Evolutionary conservation across 2,888 invertebrate species (phyloP).

Genomic region (Amphimallon solstitiale): DNA sequence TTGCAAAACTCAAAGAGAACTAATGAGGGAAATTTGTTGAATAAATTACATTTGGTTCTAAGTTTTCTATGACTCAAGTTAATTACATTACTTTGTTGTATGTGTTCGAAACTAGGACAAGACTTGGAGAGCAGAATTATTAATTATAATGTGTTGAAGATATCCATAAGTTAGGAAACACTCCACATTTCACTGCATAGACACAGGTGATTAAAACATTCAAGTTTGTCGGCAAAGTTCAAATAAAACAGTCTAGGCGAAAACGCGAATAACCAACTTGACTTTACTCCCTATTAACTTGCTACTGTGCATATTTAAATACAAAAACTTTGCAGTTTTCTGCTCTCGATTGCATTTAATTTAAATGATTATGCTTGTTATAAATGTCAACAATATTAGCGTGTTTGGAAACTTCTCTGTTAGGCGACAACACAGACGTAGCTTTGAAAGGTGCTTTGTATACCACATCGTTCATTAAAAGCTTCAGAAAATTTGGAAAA

Average conservation of each 20-base stretch:
- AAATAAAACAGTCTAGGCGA: slow-evolving; percentile 5
- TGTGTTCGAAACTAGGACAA: background rate
- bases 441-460: no score
- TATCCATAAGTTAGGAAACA: slow-evolving; percentile 2
- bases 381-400: no score
- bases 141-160: slow-evolving; percentile 5
- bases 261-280: slow-evolving; percentile 10
- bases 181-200: background rate
- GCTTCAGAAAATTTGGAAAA: no score
- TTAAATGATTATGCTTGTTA: slow-evolving; percentile 3
- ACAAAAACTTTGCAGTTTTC: background rate
- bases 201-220: slow-evolving; percentile 18
- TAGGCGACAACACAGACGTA: no score
- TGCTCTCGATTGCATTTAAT: background rate
- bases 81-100: background rate
- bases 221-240: slow-evolving; percentile 9
- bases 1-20: no score
- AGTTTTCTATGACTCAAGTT: background rate
- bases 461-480: no score
- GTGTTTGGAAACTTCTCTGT: background rate
- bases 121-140: slow-evolving; percentile 11
- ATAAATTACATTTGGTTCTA: no score
- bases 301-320: slow-evolving; percentile 4
- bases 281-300: background rate
- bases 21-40: no score